phyloP scores from a whole-genome alignment of 2,797 vertebrate genomes.

The Galaxias olidus region DNA sequence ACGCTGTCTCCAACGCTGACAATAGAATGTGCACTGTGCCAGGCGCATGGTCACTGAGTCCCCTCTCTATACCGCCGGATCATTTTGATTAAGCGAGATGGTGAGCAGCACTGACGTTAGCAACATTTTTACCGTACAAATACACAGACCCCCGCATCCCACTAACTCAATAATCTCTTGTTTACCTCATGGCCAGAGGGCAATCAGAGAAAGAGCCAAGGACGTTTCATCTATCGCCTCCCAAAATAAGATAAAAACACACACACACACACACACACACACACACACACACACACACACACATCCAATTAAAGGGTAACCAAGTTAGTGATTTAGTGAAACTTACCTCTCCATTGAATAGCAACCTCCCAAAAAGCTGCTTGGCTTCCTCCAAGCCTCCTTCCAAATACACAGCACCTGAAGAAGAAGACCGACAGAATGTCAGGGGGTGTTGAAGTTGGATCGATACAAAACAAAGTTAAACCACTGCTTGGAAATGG shows the following conservation, averaged over 20 bases:
- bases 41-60: not conserved
- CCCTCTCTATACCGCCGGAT: not conserved
- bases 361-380: slow-evolving; percentile 90
- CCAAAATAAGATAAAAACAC: not conserved
- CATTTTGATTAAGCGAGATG: not conserved
- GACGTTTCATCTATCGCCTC: slow-evolving; percentile 25
- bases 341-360: slow-evolving; percentile 92
- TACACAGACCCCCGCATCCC: slow-evolving; percentile 15
- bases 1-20: not conserved
- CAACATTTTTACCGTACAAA: slow-evolving; percentile 12
- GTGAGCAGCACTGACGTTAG: not conserved
- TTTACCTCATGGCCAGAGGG: slow-evolving; percentile 27
- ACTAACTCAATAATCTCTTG: slow-evolving; percentile 19
- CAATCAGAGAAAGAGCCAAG: slow-evolving; percentile 33
- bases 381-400: slow-evolving; percentile 93
- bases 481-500: not conserved
- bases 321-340: not conserved
- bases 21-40: not conserved
- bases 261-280: not conserved
- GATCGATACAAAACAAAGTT: not conserved
- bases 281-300: not conserved
- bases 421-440: not conserved
- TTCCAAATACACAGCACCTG: slow-evolving; percentile 96
- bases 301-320: slow-evolving; percentile 11
- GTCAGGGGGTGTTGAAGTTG: not conserved